phyloP scores from a whole-genome alignment of 2,113 vertebrate species.

The Pipra filicauda region DNA sequence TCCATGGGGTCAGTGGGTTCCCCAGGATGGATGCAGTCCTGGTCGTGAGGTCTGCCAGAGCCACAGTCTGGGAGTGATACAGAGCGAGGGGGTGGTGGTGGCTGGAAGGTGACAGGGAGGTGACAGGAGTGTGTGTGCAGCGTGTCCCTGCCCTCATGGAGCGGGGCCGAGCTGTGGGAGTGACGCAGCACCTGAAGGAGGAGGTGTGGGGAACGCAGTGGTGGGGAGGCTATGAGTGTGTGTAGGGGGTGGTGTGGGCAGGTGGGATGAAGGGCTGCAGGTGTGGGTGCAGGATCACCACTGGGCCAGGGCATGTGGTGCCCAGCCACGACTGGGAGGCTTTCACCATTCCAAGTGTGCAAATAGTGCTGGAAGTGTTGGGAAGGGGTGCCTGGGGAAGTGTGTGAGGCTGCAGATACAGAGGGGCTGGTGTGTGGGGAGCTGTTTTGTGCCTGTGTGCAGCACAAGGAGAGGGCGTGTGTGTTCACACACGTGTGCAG shows the following conservation, averaged over 20 bases:
- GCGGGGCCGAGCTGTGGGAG: neutral
- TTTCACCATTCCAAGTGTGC: neutral
- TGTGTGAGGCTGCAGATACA: neutral
- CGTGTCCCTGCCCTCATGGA: neutral
- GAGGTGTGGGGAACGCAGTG: neutral
- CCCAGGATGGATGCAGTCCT: neutral
- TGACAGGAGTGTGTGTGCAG: neutral
- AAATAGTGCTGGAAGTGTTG: neutral
- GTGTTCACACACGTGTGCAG: neutral
- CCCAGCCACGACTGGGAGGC: neutral
- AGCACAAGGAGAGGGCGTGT: neutral
- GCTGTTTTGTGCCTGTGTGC: neutral
- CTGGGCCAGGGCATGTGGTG: rapidly evolving
- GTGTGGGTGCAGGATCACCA: neutral
- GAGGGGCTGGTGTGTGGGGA: neutral
- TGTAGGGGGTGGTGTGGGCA: neutral
- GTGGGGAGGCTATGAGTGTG: neutral
- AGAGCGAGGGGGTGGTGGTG: rapidly evolving
- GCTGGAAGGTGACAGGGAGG: neutral
- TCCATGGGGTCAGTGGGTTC: neutral
- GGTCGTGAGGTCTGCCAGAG: neutral
- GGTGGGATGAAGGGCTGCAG: neutral
- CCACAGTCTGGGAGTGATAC: neutral
- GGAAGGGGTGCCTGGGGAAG: neutral
- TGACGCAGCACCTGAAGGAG: neutral